Percentiles rank a stretch among this genome's conserved stretches.
These are phyloP conservation scores for Harpegnathos saltator DNA, from an alignment of 1,140 invertebrate genomes.

Conservation along the genomic window DNA sequence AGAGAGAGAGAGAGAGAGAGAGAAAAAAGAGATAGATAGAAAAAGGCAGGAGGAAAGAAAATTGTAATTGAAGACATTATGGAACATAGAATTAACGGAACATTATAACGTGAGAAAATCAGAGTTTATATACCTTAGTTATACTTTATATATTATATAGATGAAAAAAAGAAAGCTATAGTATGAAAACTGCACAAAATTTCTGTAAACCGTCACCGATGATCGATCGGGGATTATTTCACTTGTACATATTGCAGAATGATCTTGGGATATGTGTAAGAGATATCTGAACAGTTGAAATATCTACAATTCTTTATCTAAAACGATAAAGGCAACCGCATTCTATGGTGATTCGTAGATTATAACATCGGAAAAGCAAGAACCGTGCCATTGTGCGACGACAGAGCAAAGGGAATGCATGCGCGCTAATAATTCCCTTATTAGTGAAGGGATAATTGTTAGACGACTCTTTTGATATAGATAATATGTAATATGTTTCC, in stretches of 20 bases:
- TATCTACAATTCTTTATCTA: conserved; percentile 75
- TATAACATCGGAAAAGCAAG: conserved; percentile 69
- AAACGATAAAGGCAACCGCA: conserved; percentile 64
- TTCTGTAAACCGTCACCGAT: conserved; percentile 74
- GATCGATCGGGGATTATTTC: conserved; percentile 62
- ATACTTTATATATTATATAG: conserved; percentile 81
- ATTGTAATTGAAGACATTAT: conserved; percentile 81
- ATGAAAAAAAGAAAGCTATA: conserved; percentile 66
- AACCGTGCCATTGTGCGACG: conserved; percentile 83
- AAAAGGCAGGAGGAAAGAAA: conserved; percentile 63
- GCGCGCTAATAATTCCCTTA: conserved; percentile 80
- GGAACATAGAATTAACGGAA: conserved; percentile 76
- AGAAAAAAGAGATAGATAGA: conserved; percentile 63
- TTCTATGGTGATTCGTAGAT: conserved; percentile 77
- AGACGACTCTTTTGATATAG: conserved; percentile 81
- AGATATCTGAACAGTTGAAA: conserved; percentile 70
- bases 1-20: conserved; percentile 7
- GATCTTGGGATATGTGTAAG: conserved; percentile 67
- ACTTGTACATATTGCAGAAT: conserved; percentile 75
- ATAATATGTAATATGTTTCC: conserved; percentile 84
- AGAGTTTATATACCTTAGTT: conserved; percentile 85
- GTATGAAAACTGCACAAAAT: conserved; percentile 81
- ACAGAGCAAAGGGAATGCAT: conserved; percentile 78
- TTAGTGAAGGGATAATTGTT: conserved; percentile 82
- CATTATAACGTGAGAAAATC: conserved; percentile 81